Percentiles rank a stretch among this genome's conserved stretches.
phyloP scores from a whole-genome alignment of 2,888 invertebrate species.

The Leuctra nigra region DNA sequence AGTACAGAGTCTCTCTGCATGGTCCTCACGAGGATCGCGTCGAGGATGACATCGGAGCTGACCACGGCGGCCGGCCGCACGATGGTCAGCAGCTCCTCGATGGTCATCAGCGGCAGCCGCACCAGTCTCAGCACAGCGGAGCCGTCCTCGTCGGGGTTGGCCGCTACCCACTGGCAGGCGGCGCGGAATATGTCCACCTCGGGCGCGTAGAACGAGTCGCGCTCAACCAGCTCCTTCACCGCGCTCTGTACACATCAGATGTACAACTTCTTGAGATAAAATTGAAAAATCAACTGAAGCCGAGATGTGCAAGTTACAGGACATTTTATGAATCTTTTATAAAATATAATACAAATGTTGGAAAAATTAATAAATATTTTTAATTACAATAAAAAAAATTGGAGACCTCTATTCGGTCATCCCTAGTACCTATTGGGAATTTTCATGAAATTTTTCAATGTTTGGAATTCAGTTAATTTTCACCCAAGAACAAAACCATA shows the following conservation, averaged over 20 bases:
- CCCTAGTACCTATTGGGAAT: too few species aligned
- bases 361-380: too few species aligned
- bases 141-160: constrained; percentile 56
- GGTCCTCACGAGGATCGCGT: constrained; percentile 86
- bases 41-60: constrained; percentile 83
- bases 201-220: constrained; percentile 94
- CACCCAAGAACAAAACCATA: too few species aligned
- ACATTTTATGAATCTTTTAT: too few species aligned
- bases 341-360: background rate
- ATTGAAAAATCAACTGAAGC: too few species aligned
- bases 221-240: constrained; percentile 73
- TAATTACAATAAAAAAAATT: too few species aligned
- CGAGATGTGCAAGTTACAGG: too few species aligned
- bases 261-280: too few species aligned
- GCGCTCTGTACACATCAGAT: constrained; percentile 50
- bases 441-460: too few species aligned
- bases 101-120: constrained; percentile 80
- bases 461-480: too few species aligned
- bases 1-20: constrained; percentile 71
- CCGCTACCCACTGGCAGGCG: constrained; percentile 78
- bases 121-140: constrained; percentile 38
- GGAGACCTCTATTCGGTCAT: too few species aligned
- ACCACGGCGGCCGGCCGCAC: constrained; percentile 85
- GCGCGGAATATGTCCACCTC: constrained; percentile 94
- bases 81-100: constrained; percentile 78